Percentiles rank a stretch among this genome's conserved stretches.
These are phyloP conservation scores for Drymodes brunneopygia DNA, from an alignment of 2,113 vertebrate species.

Conservation along the genomic window DNA sequence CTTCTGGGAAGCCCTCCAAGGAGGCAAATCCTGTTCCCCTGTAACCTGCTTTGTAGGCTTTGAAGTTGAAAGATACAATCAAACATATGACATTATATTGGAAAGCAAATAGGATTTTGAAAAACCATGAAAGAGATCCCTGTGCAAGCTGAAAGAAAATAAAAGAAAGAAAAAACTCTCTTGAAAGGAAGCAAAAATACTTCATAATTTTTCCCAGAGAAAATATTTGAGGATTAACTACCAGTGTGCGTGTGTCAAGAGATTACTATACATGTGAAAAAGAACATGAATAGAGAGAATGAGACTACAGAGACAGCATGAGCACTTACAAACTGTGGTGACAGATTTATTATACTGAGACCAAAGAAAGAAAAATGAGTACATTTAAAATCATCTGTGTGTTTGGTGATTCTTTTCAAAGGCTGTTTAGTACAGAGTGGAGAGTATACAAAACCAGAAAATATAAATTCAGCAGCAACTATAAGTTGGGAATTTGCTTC, in stretches of 20 bases:
- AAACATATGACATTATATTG: background rate
- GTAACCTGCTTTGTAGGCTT: background rate
- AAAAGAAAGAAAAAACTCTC: background rate
- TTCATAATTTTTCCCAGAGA: background rate
- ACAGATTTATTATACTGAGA: slow-evolving; percentile 4
- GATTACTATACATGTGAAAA: background rate
- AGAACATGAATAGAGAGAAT: background rate
- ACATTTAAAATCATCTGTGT: background rate
- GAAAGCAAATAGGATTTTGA: slow-evolving; percentile 2
- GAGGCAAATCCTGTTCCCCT: background rate
- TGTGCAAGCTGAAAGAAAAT: background rate
- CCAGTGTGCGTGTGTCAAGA: background rate
- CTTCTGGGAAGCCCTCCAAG: background rate
- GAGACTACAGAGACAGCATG: background rate
- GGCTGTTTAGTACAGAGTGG: background rate
- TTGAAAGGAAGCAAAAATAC: background rate
- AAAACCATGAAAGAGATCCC: background rate
- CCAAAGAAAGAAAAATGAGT: background rate
- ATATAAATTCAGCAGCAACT: background rate
- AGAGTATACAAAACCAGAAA: background rate
- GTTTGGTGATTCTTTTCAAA: background rate
- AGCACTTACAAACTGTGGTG: background rate
- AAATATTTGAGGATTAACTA: slow-evolving; percentile 12
- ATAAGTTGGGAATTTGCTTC: background rate
- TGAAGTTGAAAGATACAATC: background rate